Evolutionary conservation across 1,140 invertebrate species (phyloP).

Genomic region (Dinothrombium tinctorium): DNA sequence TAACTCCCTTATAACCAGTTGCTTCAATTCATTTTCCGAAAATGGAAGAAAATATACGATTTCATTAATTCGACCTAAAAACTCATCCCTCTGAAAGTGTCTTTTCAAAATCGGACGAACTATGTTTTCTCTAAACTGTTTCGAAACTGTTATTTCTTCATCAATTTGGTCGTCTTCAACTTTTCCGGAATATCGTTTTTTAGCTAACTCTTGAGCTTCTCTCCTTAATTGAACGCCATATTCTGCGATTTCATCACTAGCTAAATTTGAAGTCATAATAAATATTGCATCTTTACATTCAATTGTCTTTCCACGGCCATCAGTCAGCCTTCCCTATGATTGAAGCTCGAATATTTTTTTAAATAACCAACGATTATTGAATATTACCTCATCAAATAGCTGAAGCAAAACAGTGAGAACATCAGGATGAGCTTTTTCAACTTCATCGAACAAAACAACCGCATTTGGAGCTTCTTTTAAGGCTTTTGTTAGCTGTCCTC

Average conservation of each 20-base stretch:
- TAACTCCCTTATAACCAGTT: conserved; percentile 53
- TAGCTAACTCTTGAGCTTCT: conserved; percentile 36
- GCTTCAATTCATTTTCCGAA: conserved; percentile 48
- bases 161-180: conserved; percentile 22
- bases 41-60: conserved; percentile 84
- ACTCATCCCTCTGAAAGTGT: conserved; percentile 72
- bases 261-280: conserved; percentile 85
- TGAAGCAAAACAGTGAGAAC: conserved; percentile 73
- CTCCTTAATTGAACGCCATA: conserved; percentile 52
- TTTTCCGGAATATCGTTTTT: conserved; percentile 22
- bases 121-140: conserved; percentile 40
- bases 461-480: conserved; percentile 53
- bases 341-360: conserved; percentile 1
- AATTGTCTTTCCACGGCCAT: conserved; percentile 73
- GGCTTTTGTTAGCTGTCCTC: conserved; percentile 66
- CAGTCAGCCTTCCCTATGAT: conserved; percentile 51
- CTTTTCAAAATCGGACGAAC: conserved; percentile 64
- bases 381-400: conserved; percentile 76
- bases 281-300: conserved; percentile 84
- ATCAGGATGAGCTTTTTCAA: conserved; percentile 87
- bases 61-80: conserved; percentile 78
- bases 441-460: conserved; percentile 83
- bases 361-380: conserved; percentile 6
- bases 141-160: conserved; percentile 47
- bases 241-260: conserved; percentile 66